Conservation (phyloP, 1,140 invertebrate genomes). For the Musca domestica region DNA sequence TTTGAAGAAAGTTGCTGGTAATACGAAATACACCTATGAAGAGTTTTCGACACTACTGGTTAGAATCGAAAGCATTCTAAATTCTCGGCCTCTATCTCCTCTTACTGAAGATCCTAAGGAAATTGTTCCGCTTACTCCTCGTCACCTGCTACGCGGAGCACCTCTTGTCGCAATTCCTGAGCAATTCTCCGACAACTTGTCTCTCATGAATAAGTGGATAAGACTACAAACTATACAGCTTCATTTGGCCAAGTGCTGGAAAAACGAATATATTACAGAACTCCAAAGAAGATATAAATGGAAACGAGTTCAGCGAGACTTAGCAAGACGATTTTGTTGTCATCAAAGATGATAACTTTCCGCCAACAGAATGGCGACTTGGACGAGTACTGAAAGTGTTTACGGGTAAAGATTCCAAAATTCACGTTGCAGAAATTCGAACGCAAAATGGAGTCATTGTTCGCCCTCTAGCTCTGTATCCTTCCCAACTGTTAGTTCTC, state of each 20-base stretch:
- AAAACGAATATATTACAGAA: conserved; percentile 29
- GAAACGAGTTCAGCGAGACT: not conserved
- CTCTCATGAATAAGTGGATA: not conserved
- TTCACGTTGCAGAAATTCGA: conserved; percentile 1
- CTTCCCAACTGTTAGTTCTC: not conserved
- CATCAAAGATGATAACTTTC: conserved; percentile 43
- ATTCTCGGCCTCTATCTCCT: not conserved
- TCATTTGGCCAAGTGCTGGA: conserved; percentile 31
- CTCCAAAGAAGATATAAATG: conserved; percentile 30
- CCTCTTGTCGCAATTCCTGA: not conserved
- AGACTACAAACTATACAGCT: not conserved
- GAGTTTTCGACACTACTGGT: not conserved
- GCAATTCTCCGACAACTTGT: not conserved
- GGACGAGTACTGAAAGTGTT: conserved; percentile 33
- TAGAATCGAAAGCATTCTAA: not conserved
- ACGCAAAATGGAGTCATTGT: not conserved
- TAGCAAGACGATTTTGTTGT: conserved; percentile 35
- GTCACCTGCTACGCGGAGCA: not conserved
- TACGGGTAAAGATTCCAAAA: no score
- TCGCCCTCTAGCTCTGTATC: not conserved
- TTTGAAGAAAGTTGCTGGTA: not conserved
- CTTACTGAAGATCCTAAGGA: conserved; percentile 7
- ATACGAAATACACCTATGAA: no score
- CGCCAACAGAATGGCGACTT: conserved; percentile 53
- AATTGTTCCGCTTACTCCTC: not conserved